These are phyloP conservation scores for Thera britannica DNA, from an alignment of 2,888 invertebrate species.

Conservation along the genomic window DNA sequence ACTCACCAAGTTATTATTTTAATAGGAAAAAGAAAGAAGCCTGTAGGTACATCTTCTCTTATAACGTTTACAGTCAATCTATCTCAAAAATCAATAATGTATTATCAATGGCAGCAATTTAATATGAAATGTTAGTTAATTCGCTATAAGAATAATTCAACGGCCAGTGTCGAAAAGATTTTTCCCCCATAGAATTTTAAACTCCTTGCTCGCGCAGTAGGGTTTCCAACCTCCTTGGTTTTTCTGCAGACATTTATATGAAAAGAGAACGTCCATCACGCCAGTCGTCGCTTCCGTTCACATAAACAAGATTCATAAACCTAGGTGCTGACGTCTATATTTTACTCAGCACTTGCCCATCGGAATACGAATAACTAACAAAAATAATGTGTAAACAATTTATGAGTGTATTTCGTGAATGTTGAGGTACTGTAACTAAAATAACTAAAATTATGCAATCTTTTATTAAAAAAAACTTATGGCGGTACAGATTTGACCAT, in stretches of 20 bases:
- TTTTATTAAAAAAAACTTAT: no score
- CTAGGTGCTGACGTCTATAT: constrained; percentile 31
- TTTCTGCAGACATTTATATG: constrained; percentile 25
- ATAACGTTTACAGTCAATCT: no score
- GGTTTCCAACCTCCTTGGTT: neutral
- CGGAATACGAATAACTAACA: constrained; percentile 13
- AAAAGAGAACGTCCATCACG: constrained; percentile 26
- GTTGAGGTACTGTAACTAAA: no score
- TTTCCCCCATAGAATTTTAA: no score
- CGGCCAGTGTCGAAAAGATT: neutral
- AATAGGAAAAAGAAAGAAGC: neutral
- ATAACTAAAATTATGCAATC: no score
- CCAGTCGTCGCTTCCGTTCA: constrained; percentile 31
- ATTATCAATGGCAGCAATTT: no score
- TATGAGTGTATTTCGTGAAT: constrained; percentile 9
- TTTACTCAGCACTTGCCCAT: constrained; percentile 22
- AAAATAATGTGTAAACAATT: constrained; percentile 21
- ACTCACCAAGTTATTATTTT: constrained; percentile 17
- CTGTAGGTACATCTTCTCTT: no score
- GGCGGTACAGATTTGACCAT: no score
- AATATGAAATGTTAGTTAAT: no score
- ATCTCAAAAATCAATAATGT: no score
- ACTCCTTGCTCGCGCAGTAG: no score
- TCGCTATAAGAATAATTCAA: no score
- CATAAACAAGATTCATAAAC: constrained; percentile 37